Conservation (phyloP, 2,888 invertebrate species). For the Tupiocoris notatus region DNA sequence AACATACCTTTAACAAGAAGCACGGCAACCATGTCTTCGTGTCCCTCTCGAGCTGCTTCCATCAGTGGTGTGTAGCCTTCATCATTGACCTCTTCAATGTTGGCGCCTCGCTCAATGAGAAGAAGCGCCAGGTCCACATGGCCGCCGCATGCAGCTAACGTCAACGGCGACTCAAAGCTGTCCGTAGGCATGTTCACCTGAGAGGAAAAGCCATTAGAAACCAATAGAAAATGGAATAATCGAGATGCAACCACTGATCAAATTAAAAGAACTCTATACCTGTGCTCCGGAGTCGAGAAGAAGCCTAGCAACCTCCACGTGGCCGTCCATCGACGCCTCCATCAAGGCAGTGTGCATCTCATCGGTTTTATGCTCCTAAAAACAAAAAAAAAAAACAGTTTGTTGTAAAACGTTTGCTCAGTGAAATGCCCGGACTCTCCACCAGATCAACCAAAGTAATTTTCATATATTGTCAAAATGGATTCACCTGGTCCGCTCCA, state of each 20-base stretch:
- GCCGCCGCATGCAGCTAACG: constrained; percentile 97
- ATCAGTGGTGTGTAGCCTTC: constrained; percentile 99
- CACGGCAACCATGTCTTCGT: constrained; percentile 96
- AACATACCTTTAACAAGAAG: constrained; percentile 82
- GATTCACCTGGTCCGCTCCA: constrained; percentile 74
- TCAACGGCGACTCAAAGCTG: constrained; percentile 97
- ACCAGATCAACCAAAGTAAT: too few species aligned
- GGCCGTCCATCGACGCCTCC: constrained; percentile 99
- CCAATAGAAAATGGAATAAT: too few species aligned
- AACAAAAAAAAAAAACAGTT: not conserved
- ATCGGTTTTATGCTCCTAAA: constrained; percentile 94
- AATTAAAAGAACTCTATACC: constrained; percentile 56
- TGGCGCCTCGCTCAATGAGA: constrained; percentile 93
- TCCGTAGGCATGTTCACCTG: constrained; percentile 97
- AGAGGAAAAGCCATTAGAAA: constrained; percentile 36
- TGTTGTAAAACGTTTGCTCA: too few species aligned
- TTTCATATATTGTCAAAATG: too few species aligned
- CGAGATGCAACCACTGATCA: too few species aligned
- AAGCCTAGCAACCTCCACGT: constrained; percentile 93
- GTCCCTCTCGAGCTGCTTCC: constrained; percentile 98
- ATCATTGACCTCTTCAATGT: constrained; percentile 98
- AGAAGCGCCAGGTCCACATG: constrained; percentile 96
- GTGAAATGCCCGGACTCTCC: too few species aligned
- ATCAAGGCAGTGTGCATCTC: constrained; percentile 99
- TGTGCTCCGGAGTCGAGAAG: constrained; percentile 96